Evolutionary conservation across 2,797 vertebrate species (phyloP), one percentile per base, ranked within the genome.

Genomic region (Coregonus suidteri): DNA sequence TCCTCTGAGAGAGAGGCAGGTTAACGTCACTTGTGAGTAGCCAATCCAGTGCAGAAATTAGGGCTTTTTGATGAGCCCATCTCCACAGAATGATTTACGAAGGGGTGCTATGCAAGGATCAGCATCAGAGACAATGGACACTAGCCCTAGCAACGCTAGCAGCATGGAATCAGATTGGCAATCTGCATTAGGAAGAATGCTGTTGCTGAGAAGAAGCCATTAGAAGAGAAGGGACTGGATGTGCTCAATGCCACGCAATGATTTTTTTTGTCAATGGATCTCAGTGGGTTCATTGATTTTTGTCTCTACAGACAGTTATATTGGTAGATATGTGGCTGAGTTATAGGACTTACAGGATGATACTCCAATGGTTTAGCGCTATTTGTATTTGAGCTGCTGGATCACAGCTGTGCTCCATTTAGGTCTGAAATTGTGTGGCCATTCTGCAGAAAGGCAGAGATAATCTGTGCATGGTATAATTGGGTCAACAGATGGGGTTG

Each of bases 401-500:
- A 4, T n/a, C 31, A 35, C 34, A 62, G 54, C n/a, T 74, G 30
- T 18, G 35, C 31, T 37, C 6, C 9, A 62, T 72, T 65, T 77
- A 16, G 11, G 14, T 7, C 31, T 35, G n/a, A 20, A 62, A 65
- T 20, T 73, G 59, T 67, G 1, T 13, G 53, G 7, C 71, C 13
- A 7, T 68, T 83, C 75, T 77, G 65, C 76, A 82, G 83, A 85
- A 86, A 86, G 80, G 75, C 84, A 84, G 82, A 64, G 62, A 83
- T 81, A 84, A 89, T 87, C 76, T 80, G 1, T 78, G 7, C 41
- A 52, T 11, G n/a, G 3, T 75, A 75, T 87, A 93, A 92, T 81
- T 84, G 82, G 20, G 86, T 86, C 90, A 84, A 90, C 83, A 88
- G 86, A 89, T 85, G 84, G 37, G 54, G 18, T 16, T 52, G 75